Evolutionary conservation across 2,797 vertebrate genomes (phyloP).

Genomic region (Chromis chromis): DNA sequence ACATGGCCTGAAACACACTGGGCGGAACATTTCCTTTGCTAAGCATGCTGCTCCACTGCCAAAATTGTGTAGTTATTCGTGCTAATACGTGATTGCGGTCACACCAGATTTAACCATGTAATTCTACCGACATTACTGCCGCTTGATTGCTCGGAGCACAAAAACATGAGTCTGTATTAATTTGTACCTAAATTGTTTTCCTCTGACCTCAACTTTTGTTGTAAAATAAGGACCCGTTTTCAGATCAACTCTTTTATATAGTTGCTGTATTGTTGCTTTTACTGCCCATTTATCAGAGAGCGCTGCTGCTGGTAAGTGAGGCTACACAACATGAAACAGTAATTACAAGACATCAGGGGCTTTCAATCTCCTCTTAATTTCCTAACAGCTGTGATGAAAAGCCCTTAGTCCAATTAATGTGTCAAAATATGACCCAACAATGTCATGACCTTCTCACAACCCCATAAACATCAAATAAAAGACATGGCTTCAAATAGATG

Average conservation of each 20-base stretch:
- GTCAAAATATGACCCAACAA: slow-evolving; percentile 80
- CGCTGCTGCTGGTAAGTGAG: slow-evolving; percentile 76
- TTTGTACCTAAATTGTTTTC: slow-evolving; percentile 53
- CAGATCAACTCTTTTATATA: slow-evolving; percentile 49
- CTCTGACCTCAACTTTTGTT: slow-evolving; percentile 62
- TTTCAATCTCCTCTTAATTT: slow-evolving; percentile 85
- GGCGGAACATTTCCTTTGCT: slow-evolving; percentile 71
- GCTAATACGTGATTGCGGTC: slow-evolving; percentile 58
- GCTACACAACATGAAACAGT: slow-evolving; percentile 80
- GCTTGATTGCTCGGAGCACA: not conserved
- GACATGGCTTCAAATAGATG: slow-evolving; percentile 40
- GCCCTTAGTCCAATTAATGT: slow-evolving; percentile 78
- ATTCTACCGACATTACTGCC: slow-evolving; percentile 44
- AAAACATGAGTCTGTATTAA: slow-evolving; percentile 36
- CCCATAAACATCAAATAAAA: slow-evolving; percentile 71
- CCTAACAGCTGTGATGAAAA: slow-evolving; percentile 82
- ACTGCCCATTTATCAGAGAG: slow-evolving; percentile 80
- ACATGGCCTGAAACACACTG: slow-evolving; percentile 60
- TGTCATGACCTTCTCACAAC: slow-evolving; percentile 77
- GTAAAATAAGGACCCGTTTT: slow-evolving; percentile 54
- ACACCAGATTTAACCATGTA: slow-evolving; percentile 56
- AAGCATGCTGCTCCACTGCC: slow-evolving; percentile 52
- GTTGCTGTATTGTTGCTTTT: slow-evolving; percentile 76
- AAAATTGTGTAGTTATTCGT: slow-evolving; percentile 59
- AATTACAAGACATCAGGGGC: slow-evolving; percentile 86